Base-by-base conservation (phyloP, 2,888 invertebrate species). In the Andrena fulva region DNA sequence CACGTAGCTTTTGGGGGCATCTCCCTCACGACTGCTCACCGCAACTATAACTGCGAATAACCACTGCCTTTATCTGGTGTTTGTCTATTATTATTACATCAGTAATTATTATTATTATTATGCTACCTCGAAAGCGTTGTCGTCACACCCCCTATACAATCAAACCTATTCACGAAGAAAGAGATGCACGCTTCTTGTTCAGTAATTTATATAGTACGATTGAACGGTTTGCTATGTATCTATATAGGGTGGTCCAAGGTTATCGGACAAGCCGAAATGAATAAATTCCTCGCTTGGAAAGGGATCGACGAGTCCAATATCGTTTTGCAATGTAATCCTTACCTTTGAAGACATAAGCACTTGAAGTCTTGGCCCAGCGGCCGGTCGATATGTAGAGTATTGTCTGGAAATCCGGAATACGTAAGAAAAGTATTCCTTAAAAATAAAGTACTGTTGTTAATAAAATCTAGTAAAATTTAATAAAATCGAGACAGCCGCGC, bases 1-100 rank as follows among this genome's bases (percentile, higher is more conserved):
- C 93, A 93, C 93, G 94, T 94, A 94, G 93, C 93, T 94, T 93
- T 93, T 91, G 93, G 92, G 94, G 93, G 93, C 91, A 91, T 92
- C 91, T 92, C 93, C 93, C 93, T 93, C 94, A 93, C 93, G 89
- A 93, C 93, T 93, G 93, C 93, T 93, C 94, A 94, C 94, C 94
- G 93, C 94, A 94, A 94, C 94, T 94, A 94, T 94, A 94, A 94
- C 94, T 93, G 92, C 92, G 92, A 93, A 94, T 94, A 94, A 94
- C 93, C 93, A 93, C 93, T 94, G 93, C 93, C 93, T 93, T 56
- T 93, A 93, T 91, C 92, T 93, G 93, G 93, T 94, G 93, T 94
- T 93, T 94, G 93, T 93, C 92, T 93, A 91, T 92, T 92, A 80
- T 92, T 91, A 92, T 89, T 90, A 90, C 84, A 87, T 86, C 86